These are phyloP conservation scores for Andrena hattorfiana DNA, from an alignment of 2,888 invertebrate genomes.

Conservation along the genomic window DNA sequence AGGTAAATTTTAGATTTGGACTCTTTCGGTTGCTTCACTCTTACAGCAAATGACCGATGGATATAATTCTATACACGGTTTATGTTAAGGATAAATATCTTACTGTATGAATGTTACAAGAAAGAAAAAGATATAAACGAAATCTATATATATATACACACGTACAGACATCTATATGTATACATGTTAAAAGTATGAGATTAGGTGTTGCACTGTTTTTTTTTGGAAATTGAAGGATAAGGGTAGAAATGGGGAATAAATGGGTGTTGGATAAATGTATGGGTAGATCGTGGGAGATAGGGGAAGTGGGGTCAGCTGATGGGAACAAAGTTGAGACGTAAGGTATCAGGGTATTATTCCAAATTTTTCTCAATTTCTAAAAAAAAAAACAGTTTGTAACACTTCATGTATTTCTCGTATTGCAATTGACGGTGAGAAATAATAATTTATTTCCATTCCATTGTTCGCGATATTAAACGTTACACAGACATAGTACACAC, in stretches of 20 bases:
- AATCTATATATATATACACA: conserved; percentile 22
- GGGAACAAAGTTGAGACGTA: background rate
- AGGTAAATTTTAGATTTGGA: background rate
- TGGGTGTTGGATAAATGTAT: background rate
- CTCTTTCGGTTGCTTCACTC: conserved; percentile 61
- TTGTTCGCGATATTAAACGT: background rate
- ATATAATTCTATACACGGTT: conserved; percentile 46
- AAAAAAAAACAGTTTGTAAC: background rate
- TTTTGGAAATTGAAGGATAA: background rate
- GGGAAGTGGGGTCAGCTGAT: background rate
- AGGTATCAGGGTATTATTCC: background rate
- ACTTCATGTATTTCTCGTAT: background rate
- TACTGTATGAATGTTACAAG: conserved; percentile 20
- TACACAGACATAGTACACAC: too few relatives aligned
- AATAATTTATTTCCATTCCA: background rate
- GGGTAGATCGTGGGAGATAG: background rate
- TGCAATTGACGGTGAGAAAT: background rate
- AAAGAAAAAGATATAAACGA: background rate
- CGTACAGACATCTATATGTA: conserved; percentile 16
- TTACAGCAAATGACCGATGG: conserved; percentile 39
- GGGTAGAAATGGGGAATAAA: background rate
- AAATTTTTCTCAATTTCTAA: background rate
- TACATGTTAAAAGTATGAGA: background rate
- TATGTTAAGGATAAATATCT: conserved; percentile 37
- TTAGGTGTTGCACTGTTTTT: background rate